A percentile compares a stretch with the other conserved stretches of the same genome.
These are phyloP conservation scores for Scomberomorus guttatus DNA, from an alignment of 2,797 vertebrate species.

Conservation along the genomic window DNA sequence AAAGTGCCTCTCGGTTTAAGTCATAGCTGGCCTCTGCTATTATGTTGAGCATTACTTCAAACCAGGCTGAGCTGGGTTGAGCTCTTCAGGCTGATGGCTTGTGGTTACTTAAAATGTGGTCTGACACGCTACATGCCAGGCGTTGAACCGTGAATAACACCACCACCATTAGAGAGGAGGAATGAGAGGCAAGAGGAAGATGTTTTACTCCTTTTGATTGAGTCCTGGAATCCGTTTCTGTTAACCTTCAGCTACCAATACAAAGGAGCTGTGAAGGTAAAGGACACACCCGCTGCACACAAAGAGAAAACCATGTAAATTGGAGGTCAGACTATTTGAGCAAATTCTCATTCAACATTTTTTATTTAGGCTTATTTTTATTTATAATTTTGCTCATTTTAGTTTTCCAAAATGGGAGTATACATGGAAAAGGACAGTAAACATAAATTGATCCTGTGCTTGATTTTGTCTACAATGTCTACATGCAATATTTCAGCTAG, in stretches of 20 bases:
- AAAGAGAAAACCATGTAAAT: constrained; percentile 10
- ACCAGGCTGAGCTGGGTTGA: not conserved
- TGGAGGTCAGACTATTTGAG: not conserved
- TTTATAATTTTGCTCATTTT: not conserved
- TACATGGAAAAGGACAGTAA: not conserved
- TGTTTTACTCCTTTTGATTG: constrained; percentile 2
- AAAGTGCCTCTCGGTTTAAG: constrained; percentile 23
- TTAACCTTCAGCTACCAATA: constrained; percentile 7
- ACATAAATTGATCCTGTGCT: not conserved
- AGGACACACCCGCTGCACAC: not conserved
- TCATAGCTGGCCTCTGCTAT: constrained; percentile 2
- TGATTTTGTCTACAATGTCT: not conserved
- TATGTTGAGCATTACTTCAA: constrained; percentile 9
- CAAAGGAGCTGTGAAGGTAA: not conserved
- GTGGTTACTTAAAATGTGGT: constrained; percentile 13
- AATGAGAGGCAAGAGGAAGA: not conserved
- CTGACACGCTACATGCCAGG: not conserved
- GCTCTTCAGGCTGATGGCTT: not conserved
- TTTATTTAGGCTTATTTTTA: not conserved
- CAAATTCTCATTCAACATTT: not conserved
- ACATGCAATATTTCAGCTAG: not conserved
- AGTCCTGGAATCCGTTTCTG: not conserved
- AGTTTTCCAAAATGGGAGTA: not conserved
- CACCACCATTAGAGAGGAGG: not conserved
- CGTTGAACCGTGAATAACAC: constrained; percentile 4